Evolutionary conservation across 2,113 vertebrate species (phyloP).

Genomic region (Tautogolabrus adspersus): DNA sequence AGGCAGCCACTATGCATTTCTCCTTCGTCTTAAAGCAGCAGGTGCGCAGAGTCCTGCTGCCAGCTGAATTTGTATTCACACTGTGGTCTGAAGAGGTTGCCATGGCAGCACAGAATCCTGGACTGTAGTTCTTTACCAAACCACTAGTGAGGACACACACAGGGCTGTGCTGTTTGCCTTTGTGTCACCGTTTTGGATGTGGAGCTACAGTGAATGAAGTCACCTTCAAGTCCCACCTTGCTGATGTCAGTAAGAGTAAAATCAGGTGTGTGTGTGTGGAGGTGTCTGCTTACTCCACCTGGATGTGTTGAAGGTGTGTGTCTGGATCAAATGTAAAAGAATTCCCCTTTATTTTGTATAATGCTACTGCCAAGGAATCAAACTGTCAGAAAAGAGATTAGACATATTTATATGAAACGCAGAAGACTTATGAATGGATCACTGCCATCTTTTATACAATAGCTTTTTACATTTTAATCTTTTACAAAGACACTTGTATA

Average conservation of each 20-base stretch:
- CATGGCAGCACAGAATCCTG: neutral
- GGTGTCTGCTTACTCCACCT: slow-evolving; percentile 19
- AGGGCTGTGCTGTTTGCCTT: slow-evolving; percentile 38
- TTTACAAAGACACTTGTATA: slow-evolving; percentile 89
- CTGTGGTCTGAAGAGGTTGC: slow-evolving; percentile 28
- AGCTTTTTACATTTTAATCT: slow-evolving; percentile 91
- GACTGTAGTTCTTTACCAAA: slow-evolving; percentile 52
- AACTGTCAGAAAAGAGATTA: slow-evolving; percentile 70
- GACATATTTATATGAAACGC: slow-evolving; percentile 86
- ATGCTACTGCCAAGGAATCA: slow-evolving; percentile 77
- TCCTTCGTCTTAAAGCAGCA: slow-evolving; percentile 42
- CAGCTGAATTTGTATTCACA: slow-evolving; percentile 15
- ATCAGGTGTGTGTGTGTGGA: slow-evolving; percentile 25
- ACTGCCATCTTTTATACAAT: slow-evolving; percentile 95
- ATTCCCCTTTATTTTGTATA: slow-evolving; percentile 55
- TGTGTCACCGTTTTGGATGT: slow-evolving; percentile 3
- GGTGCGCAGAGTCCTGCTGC: slow-evolving; percentile 2
- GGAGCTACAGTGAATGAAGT: slow-evolving; percentile 44
- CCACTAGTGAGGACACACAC: slow-evolving; percentile 58
- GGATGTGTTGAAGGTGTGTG: slow-evolving; percentile 21
- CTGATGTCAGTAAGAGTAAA: slow-evolving; percentile 29
- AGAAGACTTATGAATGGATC: slow-evolving; percentile 85
- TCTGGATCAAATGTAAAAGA: slow-evolving; percentile 55
- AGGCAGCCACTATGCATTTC: slow-evolving; percentile 43
- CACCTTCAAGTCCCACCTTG: slow-evolving; percentile 39